Evolutionary conservation across 2,113 vertebrate species (phyloP).

Genomic region (Theropithecus gelada): DNA sequence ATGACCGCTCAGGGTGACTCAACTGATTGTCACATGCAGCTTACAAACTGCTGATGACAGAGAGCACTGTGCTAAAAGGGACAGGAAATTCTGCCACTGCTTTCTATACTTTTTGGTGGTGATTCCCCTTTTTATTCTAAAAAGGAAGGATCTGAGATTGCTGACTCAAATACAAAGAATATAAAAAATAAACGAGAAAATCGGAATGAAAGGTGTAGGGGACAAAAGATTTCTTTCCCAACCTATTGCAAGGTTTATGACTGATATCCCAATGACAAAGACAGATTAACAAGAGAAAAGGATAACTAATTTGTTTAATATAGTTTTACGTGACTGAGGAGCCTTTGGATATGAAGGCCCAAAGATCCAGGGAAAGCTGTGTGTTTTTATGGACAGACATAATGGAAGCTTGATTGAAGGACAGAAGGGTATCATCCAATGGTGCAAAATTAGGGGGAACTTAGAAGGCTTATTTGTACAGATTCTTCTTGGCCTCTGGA

Average conservation of each 20-base stretch:
- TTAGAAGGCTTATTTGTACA: background rate
- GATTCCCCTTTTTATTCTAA: background rate
- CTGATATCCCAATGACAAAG: background rate
- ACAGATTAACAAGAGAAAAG: background rate
- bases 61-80: background rate
- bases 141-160: constrained; percentile 10
- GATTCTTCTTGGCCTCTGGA: background rate
- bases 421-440: too few relatives aligned
- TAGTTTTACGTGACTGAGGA: background rate
- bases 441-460: background rate
- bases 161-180: background rate
- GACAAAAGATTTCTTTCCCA: background rate
- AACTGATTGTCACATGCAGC: background rate
- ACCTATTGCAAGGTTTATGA: background rate
- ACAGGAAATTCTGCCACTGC: background rate
- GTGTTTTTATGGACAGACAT: background rate
- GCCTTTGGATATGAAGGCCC: background rate
- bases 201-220: background rate
- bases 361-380: background rate
- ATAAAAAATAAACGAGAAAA: background rate
- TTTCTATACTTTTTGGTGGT: background rate
- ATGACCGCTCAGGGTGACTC: constrained; percentile 76
- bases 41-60: background rate
- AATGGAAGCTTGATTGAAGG: background rate
- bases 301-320: background rate